Base-by-base conservation (phyloP, 2,797 vertebrate genomes). In the Chelmon rostratus region DNA sequence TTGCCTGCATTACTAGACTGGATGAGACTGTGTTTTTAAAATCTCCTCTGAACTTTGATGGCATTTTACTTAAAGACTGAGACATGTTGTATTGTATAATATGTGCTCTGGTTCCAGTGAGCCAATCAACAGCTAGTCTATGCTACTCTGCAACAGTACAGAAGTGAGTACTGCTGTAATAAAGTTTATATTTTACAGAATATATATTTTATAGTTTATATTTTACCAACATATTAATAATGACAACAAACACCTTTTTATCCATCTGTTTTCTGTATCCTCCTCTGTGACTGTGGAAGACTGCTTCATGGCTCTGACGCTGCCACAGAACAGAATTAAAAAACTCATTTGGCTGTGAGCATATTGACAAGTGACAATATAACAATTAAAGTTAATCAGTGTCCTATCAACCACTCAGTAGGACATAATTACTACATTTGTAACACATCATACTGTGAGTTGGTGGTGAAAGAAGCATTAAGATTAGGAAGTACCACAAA, bases 361-460 rank as follows among this genome's bases (percentile, higher is more conserved):
- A 12, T 31, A 46, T 73, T 5, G 16, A 73, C 28, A 47, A 37
- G 58, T 73, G 61, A 74, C 49, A 35, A 64, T 56, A 19, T 3
- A 72, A 61, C 57, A 52, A 52, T 71, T 25, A 25, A 53, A 63
- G 63, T n/a, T 42, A 47, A 62, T 52, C 23, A 52, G 47, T 13
- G 35, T 40, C 7, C 47, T 42, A 42, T 50, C 19, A 53, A 53
- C 56, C 42, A n/a, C 57, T 62, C 37, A 53, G 37, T 62, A 0
- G 10, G 19, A 61, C 50, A 63, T 38, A 56, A 64, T 40, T 28
- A 62, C 21, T 35, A 13, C 75, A 47, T 31, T 57, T 13, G 6
- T 8, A 11, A 23, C 31, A 33, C 33, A 40, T 49, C 19, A 10
- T 33, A 33, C n/a, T 56, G 38, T 47, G 37, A 37, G 42, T 40